These are phyloP conservation scores for Acanthosoma haemorrhoidale DNA, from an alignment of 2,888 invertebrate species.

Conservation along the genomic window DNA sequence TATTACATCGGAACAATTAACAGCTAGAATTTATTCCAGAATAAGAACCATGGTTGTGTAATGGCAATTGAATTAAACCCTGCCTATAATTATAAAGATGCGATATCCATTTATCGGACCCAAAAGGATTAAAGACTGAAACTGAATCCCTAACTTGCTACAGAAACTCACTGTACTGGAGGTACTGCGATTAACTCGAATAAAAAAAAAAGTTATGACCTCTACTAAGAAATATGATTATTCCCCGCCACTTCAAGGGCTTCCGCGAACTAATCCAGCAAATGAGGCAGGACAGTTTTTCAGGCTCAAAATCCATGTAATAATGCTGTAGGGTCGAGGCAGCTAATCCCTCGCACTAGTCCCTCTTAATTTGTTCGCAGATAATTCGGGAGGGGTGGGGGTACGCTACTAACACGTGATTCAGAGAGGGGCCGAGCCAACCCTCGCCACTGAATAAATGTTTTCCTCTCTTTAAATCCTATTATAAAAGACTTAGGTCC, in stretches of 20 bases:
- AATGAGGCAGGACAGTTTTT: not conserved
- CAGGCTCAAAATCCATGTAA: not conserved
- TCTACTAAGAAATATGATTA: not conserved
- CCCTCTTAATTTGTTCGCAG: not conserved
- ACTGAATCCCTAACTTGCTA: not conserved
- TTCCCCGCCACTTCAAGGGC: not conserved
- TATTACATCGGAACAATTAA: no score
- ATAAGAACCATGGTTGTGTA: no score
- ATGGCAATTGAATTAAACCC: no score
- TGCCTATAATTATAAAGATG: no score
- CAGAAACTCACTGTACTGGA: not conserved
- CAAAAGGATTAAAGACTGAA: not conserved
- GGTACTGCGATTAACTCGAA: not conserved
- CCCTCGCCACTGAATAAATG: constrained; percentile 6
- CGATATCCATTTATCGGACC: not conserved
- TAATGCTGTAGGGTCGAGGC: not conserved
- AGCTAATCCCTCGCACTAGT: not conserved
- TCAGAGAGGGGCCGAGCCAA: not conserved
- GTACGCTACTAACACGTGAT: not conserved
- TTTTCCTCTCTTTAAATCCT: constrained; percentile 18
- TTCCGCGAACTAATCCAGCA: not conserved
- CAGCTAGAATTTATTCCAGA: no score
- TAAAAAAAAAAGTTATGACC: not conserved
- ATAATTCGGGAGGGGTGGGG: not conserved
- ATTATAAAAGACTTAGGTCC: constrained; percentile 5